phyloP scores from a whole-genome alignment of 1,140 invertebrate genomes.

The Lysiphlebus fabarum region DNA sequence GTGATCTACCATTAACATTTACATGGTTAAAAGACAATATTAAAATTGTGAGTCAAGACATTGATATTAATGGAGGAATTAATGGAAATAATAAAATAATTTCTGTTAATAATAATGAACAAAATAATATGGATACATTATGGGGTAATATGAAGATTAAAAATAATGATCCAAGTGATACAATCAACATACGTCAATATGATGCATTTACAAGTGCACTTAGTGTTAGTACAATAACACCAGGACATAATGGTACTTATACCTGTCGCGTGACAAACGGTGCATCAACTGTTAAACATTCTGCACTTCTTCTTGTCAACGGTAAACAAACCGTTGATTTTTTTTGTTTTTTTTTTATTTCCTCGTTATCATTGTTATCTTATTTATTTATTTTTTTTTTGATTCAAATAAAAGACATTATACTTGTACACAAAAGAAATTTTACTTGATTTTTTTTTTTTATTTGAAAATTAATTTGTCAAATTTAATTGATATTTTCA shows the following conservation, averaged over 20 bases:
- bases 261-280: conserved; percentile 65
- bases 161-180: conserved; percentile 45
- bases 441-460: no score
- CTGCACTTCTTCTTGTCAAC: conserved; percentile 63
- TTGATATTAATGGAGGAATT: conserved; percentile 21
- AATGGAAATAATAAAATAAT: background rate
- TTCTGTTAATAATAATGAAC: conserved; percentile 21
- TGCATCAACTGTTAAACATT: conserved; percentile 60
- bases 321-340: conserved; percentile 56
- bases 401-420: no score
- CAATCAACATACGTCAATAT: conserved; percentile 62
- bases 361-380: no score
- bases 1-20: conserved; percentile 67
- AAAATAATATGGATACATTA: conserved; percentile 31
- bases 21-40: conserved; percentile 69
- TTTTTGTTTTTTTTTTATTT: background rate
- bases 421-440: no score
- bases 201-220: conserved; percentile 65
- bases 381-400: no score
- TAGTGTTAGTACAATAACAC: conserved; percentile 62
- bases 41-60: conserved; percentile 43
- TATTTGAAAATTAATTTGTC: background rate
- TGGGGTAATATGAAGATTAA: conserved; percentile 26
- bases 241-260: conserved; percentile 68
- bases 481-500: no score